A percentile compares a stretch with the other conserved stretches of the same genome.
These are phyloP conservation scores for Tolypeutes matacus DNA, from an alignment of 2,797 vertebrate species.

Conservation along the genomic window DNA sequence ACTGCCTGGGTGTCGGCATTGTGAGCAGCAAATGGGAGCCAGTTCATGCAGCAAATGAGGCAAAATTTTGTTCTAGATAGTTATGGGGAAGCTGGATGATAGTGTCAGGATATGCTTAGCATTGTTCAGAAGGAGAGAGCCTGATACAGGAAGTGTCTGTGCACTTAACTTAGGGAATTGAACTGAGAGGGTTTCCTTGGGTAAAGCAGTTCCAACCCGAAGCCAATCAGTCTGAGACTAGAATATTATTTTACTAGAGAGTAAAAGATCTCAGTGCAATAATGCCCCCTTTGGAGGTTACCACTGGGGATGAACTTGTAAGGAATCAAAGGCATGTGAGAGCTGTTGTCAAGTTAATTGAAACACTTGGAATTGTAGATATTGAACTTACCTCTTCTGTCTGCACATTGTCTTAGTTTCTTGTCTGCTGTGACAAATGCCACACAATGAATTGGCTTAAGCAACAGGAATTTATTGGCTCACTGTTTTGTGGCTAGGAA, in stretches of 20 bases:
- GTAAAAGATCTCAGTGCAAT: neutral
- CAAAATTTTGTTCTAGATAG: neutral
- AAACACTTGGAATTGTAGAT: neutral
- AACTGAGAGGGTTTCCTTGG: rapidly evolving
- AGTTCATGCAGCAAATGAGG: neutral
- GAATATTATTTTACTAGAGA: neutral
- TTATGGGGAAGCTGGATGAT: too few relatives aligned
- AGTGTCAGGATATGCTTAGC: rapidly evolving
- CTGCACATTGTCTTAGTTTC: too few relatives aligned
- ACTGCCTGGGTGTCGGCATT: neutral
- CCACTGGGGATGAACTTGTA: neutral
- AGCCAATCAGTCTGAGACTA: neutral
- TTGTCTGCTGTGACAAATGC: too few relatives aligned
- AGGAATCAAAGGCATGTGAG: neutral
- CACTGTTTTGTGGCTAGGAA: too few relatives aligned
- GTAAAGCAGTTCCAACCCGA: neutral
- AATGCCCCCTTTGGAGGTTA: neutral
- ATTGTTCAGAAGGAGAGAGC: neutral
- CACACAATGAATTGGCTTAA: too few relatives aligned
- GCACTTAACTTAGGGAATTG: neutral
- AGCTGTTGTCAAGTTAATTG: neutral
- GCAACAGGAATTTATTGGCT: too few relatives aligned
- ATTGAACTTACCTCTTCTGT: neutral
- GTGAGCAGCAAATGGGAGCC: neutral
- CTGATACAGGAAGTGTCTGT: neutral